Evolutionary conservation across 2,113 vertebrate species (phyloP).

Genomic region (Pelecanoides urinatrix): DNA sequence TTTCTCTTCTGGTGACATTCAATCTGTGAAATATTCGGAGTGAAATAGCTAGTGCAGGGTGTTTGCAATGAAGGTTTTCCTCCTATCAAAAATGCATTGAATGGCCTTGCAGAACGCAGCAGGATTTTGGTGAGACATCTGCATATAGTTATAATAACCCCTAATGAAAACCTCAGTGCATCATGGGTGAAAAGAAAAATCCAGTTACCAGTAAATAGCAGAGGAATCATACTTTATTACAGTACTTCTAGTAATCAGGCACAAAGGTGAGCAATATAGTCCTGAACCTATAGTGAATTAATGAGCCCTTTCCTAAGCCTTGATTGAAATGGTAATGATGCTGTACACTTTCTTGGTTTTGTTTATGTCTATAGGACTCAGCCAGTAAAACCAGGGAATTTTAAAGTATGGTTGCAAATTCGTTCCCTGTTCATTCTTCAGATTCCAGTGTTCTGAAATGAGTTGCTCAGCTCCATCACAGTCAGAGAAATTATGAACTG

Average conservation of each 20-base stretch:
- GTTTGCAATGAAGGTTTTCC: neutral
- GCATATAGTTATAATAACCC: neutral
- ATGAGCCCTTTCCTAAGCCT: neutral
- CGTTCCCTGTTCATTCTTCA: neutral
- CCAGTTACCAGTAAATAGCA: neutral
- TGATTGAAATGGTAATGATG: neutral
- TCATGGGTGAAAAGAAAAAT: neutral
- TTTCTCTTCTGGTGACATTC: neutral
- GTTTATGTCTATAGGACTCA: neutral
- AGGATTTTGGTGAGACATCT: neutral
- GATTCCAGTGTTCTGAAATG: neutral
- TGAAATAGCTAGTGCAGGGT: neutral
- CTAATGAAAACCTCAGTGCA: neutral
- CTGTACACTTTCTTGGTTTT: neutral
- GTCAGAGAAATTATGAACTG: neutral
- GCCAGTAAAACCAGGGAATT: neutral
- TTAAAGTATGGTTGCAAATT: neutral
- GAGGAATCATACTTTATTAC: neutral
- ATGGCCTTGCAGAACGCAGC: neutral
- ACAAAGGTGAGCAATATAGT: neutral
- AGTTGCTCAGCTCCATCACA: neutral
- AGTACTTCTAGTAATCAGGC: neutral
- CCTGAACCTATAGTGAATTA: neutral
- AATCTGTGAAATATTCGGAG: neutral
- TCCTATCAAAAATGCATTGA: neutral